These are phyloP conservation scores for Andricus quercusramuli DNA, from an alignment of 2,888 invertebrate genomes.

Conservation along the genomic window DNA sequence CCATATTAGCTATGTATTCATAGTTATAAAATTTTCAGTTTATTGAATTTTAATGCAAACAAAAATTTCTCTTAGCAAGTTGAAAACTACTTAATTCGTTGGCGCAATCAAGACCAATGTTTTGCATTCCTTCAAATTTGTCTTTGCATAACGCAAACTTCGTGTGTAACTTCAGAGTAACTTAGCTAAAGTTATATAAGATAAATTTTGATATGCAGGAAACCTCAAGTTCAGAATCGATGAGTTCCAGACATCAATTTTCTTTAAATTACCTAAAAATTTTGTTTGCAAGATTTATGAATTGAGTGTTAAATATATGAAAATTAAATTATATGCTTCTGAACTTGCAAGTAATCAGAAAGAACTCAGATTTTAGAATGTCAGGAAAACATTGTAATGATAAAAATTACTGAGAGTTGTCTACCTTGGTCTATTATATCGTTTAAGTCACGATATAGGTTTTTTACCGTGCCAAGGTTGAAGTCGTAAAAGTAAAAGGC, in stretches of 20 bases:
- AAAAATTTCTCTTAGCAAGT: conserved; percentile 5
- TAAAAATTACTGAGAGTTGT: not conserved
- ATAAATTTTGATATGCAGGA: not conserved
- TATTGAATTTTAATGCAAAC: conserved; percentile 9
- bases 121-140: conserved; percentile 30
- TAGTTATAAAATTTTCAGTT: not conserved
- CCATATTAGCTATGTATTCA: not conserved
- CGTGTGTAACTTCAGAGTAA: not conserved
- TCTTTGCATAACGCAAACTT: not conserved
- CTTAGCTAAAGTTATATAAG: conserved; percentile 5
- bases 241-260: not conserved
- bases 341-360: not conserved
- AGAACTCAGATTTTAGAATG: not conserved
- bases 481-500: conserved; percentile 7
- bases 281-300: not conserved
- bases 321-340: too few species aligned
- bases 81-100: not conserved
- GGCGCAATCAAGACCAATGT: conserved; percentile 15
- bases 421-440: conserved; percentile 28
- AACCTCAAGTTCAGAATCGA: not conserved
- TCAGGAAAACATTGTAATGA: not conserved
- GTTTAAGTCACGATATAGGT: not conserved
- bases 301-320: not conserved
- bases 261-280: not conserved
- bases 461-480: conserved; percentile 21